Conservation (phyloP, 1,140 invertebrate species). For the Cotesia chilonis region DNA sequence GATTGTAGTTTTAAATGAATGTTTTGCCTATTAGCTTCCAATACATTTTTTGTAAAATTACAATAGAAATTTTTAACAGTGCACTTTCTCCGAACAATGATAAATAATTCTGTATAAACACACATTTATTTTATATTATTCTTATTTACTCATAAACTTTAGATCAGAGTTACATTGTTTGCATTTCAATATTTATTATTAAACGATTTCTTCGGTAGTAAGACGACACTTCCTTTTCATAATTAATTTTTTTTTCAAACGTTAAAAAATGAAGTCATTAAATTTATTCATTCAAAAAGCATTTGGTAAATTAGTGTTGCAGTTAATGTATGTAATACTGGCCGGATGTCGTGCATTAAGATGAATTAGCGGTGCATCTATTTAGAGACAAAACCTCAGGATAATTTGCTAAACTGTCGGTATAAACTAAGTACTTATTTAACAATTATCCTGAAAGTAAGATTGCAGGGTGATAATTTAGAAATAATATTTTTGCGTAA, state of each 20-base stretch:
- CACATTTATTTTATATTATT: not conserved
- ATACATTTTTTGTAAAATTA: no score
- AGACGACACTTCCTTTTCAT: no score
- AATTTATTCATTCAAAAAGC: slow-evolving; percentile 29
- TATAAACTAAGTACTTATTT: slow-evolving; percentile 19
- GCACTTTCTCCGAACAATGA: slow-evolving; percentile 6
- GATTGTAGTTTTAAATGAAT: no score
- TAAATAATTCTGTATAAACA: not conserved
- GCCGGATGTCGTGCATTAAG: slow-evolving; percentile 51
- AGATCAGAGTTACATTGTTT: no score
- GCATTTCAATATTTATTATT: no score
- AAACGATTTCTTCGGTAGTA: no score
- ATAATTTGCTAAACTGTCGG: slow-evolving; percentile 42
- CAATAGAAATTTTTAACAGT: no score
- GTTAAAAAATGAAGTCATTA: not conserved
- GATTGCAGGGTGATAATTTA: not conserved
- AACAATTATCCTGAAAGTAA: no score
- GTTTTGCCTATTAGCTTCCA: no score
- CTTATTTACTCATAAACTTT: no score
- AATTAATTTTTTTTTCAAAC: no score
- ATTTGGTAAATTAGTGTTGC: slow-evolving; percentile 40
- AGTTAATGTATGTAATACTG: slow-evolving; percentile 36
- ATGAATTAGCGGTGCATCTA: slow-evolving; percentile 53
- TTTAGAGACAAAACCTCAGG: slow-evolving; percentile 51
- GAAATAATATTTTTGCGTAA: not conserved